Evolutionary conservation across 2,888 invertebrate genomes (phyloP).

Genomic region (Oeneis ivallda): DNA sequence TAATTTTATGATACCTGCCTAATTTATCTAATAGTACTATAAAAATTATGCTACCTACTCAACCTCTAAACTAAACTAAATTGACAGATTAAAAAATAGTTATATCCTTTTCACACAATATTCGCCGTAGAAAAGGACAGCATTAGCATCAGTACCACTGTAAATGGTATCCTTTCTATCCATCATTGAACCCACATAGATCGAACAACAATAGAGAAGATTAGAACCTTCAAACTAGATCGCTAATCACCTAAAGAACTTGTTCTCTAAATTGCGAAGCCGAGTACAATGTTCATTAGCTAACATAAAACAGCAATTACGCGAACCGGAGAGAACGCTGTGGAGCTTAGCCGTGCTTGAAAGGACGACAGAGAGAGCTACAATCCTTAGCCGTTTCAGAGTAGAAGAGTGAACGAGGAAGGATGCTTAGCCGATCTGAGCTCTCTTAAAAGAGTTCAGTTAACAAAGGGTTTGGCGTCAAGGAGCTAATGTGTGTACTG

Average conservation of each 20-base stretch:
- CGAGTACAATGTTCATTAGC: constrained; percentile 56
- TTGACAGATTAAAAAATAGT: too few species aligned
- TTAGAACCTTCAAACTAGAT: constrained; percentile 36
- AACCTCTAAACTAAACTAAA: too few species aligned
- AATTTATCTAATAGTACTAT: too few species aligned
- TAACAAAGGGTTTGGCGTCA: constrained; percentile 58
- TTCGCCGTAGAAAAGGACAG: too few species aligned
- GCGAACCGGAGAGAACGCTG: constrained; percentile 35
- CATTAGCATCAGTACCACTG: too few species aligned
- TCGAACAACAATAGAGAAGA: constrained; percentile 30
- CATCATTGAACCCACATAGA: not conserved
- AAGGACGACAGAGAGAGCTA: constrained; percentile 32
- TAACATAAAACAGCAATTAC: constrained; percentile 69
- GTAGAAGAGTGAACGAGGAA: constrained; percentile 26
- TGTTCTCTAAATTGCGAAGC: constrained; percentile 47
- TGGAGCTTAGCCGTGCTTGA: constrained; percentile 32
- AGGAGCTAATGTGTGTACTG: constrained; percentile 70
- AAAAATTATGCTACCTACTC: too few species aligned
- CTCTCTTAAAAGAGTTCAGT: constrained; percentile 59
- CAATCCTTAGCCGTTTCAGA: constrained; percentile 16
- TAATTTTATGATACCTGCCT: too few species aligned
- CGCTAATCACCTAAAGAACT: constrained; percentile 47
- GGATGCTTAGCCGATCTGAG: constrained; percentile 57
- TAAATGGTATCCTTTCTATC: too few species aligned
- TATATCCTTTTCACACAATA: too few species aligned